Base-by-base conservation (phyloP, 2,113 vertebrate species). In the Ailurus styani region DNA sequence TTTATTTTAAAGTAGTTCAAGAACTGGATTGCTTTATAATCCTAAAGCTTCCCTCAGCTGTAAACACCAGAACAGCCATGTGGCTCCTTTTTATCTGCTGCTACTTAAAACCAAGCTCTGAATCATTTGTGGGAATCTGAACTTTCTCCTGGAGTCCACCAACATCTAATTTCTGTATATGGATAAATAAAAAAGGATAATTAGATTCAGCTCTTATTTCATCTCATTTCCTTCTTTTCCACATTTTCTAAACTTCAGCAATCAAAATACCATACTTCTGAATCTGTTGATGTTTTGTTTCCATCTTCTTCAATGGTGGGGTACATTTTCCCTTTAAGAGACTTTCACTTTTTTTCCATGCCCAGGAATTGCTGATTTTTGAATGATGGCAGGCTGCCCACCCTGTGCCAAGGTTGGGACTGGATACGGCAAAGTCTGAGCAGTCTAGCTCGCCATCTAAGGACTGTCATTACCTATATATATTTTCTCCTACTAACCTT, bases 181-280 rank as follows among this genome's bases (percentile, higher is more conserved):
- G 72, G 57, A 78, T 37, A 20, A 14, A 87, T 95, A 81, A 94
- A 97, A 94, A 96, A 37, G 83, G 45, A 2, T 94, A 83, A 98
- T 97, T 79, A 96, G 85, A 97, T 62, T 73, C 14, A 11, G 27
- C 83, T 98, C 92, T 95, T 96, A 97, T 98, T 98, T 96, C 91
- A 87, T 92, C 91, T 96, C 83, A 90, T 97, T 97, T 97, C 95
- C 97, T 97, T 98, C 96, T 96, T 98, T 98, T 98, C 98, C 91
- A 97, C 75, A 31, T 83, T 97, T 98, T 64, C 96, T 97, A 95
- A 96, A 73, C 0, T 21, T 54, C 27, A 17, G 37, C 66, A 45
- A 96, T 96, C 90, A 81, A 90, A 93, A 87, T 94, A 72, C 78
- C 96, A 70, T 25, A 31, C 95, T 87, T 64, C 85, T 85, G 40